Evolutionary conservation across 2,888 invertebrate species (phyloP).

Genomic region (Drosophila multiciliata): DNA sequence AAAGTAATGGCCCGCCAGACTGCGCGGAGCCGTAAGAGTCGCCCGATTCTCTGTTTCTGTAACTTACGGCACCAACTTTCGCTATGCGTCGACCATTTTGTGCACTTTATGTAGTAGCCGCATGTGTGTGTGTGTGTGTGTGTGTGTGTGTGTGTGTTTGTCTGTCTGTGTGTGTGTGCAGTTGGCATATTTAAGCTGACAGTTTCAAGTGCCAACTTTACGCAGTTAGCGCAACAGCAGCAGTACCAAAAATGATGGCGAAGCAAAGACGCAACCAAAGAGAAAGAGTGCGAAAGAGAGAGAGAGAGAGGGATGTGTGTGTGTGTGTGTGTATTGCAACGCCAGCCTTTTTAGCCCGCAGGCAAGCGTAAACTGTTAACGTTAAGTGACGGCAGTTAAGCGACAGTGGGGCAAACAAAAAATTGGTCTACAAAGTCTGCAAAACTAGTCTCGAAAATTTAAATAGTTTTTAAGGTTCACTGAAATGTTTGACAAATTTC

Average conservation of each 20-base stretch:
- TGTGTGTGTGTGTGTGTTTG: conserved; percentile 17
- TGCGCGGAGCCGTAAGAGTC: conserved; percentile 54
- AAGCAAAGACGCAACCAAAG: conserved; percentile 52
- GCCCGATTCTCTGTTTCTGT: conserved; percentile 41
- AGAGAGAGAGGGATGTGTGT: conserved; percentile 9
- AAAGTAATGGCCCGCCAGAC: conserved; percentile 68
- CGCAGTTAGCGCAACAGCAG: conserved; percentile 77
- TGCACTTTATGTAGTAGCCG: conserved; percentile 71
- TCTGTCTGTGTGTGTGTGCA: conserved; percentile 53
- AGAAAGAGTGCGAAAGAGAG: conserved; percentile 3
- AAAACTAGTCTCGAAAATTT: not conserved
- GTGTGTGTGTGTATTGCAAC: conserved; percentile 57
- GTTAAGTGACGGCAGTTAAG: conserved; percentile 80
- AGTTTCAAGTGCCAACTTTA: conserved; percentile 80
- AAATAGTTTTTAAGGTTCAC: not conserved
- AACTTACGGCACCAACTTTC: conserved; percentile 74
- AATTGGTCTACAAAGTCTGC: conserved; percentile 5
- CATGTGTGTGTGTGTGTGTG: conserved; percentile 35
- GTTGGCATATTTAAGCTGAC: conserved; percentile 79
- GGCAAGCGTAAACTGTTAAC: conserved; percentile 80
- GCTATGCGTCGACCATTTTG: conserved; percentile 74
- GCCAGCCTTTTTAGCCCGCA: conserved; percentile 78
- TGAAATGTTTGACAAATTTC: conserved; percentile 2
- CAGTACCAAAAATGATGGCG: conserved; percentile 73
- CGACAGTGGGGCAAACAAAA: conserved; percentile 65